Percentiles rank a stretch among this genome's conserved stretches.
Evolutionary conservation across 2,113 vertebrate genomes (phyloP).

Genomic region (Steatornis caripensis): DNA sequence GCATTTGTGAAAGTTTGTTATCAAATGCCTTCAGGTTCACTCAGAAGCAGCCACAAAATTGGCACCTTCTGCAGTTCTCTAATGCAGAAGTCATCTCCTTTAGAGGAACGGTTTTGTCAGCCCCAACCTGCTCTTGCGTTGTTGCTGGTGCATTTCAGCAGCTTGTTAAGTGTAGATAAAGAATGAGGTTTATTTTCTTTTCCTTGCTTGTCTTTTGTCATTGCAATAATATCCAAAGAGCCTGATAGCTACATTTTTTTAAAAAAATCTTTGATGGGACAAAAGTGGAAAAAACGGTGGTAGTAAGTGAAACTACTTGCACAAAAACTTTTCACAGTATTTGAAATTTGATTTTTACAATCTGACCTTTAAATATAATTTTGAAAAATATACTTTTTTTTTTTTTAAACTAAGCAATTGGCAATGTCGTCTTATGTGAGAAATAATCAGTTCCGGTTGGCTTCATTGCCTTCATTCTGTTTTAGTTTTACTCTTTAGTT

Average conservation of each 20-base stretch:
- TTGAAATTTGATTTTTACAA: neutral
- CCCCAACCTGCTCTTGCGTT: neutral
- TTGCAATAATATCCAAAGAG: neutral
- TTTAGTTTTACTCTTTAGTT: neutral
- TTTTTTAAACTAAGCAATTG: neutral
- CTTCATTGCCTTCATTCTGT: neutral
- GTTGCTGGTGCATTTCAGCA: neutral
- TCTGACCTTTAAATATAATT: neutral
- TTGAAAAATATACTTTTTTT: neutral
- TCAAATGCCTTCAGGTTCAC: neutral
- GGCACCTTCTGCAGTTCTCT: neutral
- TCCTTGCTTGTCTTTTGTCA: neutral
- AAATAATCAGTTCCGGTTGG: neutral
- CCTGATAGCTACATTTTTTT: neutral
- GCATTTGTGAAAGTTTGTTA: neutral
- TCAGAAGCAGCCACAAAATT: neutral
- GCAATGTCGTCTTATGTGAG: neutral
- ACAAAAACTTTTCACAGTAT: neutral
- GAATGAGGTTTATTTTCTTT: neutral
- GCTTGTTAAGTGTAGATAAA: neutral
- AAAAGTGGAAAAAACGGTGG: neutral
- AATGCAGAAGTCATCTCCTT: neutral
- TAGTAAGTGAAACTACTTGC: neutral
- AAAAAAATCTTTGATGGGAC: neutral
- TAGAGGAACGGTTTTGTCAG: neutral